Conservation (phyloP, 2,113 vertebrate genomes). For the Oceanites oceanicus region DNA sequence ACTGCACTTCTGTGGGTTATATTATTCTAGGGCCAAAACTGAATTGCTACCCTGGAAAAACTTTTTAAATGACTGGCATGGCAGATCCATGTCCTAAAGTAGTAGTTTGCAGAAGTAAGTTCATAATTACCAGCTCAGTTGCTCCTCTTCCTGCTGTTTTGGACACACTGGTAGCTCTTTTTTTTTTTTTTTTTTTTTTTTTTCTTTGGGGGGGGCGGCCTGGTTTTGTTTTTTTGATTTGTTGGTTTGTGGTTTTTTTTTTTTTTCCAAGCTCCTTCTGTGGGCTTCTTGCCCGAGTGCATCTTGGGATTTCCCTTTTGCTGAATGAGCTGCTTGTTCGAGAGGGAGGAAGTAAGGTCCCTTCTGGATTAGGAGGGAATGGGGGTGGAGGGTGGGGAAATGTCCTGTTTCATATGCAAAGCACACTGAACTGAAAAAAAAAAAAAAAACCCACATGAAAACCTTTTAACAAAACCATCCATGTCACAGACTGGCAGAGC, state of each 20-base stretch:
- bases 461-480: constrained; percentile 76
- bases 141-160: neutral
- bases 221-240: neutral
- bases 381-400: constrained; percentile 65
- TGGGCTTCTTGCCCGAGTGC: constrained; percentile 58
- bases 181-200: neutral
- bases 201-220: neutral
- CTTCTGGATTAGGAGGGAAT: constrained; percentile 74
- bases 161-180: neutral
- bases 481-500: constrained; percentile 68
- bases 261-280: constrained; percentile 8
- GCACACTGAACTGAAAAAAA: constrained; percentile 61
- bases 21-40: neutral
- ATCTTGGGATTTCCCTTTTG: constrained; percentile 82
- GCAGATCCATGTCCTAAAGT: neutral
- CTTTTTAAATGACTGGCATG: neutral
- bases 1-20: neutral
- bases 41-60: neutral
- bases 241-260: neutral
- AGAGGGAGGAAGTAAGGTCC: constrained; percentile 83
- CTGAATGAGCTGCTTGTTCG: constrained; percentile 84
- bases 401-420: constrained; percentile 84
- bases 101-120: neutral
- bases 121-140: neutral
- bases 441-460: constrained; percentile 20